Evolutionary conservation across 2,797 vertebrate genomes (phyloP), one percentile per base, ranked within the genome.

Genomic region (Myotis findleyi): DNA sequence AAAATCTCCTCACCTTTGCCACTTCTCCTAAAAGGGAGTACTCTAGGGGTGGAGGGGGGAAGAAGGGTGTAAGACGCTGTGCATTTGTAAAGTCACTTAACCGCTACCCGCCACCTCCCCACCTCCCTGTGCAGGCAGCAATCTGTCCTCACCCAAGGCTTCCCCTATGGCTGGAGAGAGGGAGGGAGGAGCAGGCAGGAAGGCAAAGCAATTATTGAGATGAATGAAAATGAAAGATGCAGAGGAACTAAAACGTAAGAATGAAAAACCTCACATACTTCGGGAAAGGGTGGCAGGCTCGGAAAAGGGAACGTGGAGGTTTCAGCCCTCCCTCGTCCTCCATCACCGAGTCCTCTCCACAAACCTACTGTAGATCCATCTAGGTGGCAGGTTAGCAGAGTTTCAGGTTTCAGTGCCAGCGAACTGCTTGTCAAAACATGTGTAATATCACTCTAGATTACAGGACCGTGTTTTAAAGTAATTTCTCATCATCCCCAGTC

Each of bases 401-500:
- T 75, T 95, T 82, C 72, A 18, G 69, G 47, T 71, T 91, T 87
- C 89, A 80, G 53, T 21, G 57, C 85, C 51, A 71, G 51, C 23
- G 27, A 81, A 79, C 14, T 82, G 73, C 89, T 94, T 77, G 84
- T 85, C 84, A 90, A 92, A 80, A 94, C 89, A 80, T 27, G 44
- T 25, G 44, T 33, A 55, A 72, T 72, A 51, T n/a, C 76, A 82
- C 51, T 71, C 20, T 10, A 90, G 89, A 79, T 77, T 75, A 47
- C 0, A 87, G 11, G 81, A 55, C 51, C 64, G 55, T 25, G n/a
- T 87, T 93, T 95, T 82, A 80, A 95, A 97, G 95, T 95, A 96
- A 97, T 96, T 90, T 91, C 91, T 97, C 97, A 73, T 90, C 84
- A 97, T 93, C 93, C 86, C 95, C 84, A 96, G 89, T 89, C 94